Percentiles rank a stretch among this genome's conserved stretches.
Evolutionary conservation across 2,113 vertebrate species (phyloP).

Genomic region (Phalacrocorax pelagicus): DNA sequence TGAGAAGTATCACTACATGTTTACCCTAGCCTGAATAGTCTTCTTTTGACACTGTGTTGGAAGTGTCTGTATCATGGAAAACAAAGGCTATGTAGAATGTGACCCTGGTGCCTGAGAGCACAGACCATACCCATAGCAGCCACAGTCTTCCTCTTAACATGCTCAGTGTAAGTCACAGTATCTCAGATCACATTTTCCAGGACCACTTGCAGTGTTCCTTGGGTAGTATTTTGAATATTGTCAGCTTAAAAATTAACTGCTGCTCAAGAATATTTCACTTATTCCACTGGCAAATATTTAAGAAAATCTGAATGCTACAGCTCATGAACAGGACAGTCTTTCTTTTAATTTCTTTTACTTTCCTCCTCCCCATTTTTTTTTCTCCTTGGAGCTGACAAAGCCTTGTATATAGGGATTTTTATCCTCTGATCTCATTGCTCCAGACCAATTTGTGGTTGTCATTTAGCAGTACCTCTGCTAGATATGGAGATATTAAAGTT

Average conservation of each 20-base stretch:
- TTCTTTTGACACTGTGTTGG: neutral
- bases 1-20: neutral
- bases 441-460: neutral
- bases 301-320: neutral
- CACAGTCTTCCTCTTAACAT: neutral
- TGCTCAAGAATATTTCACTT: neutral
- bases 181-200: neutral
- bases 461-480: neutral
- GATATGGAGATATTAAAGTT: neutral
- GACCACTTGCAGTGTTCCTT: neutral
- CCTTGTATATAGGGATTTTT: neutral
- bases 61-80: neutral
- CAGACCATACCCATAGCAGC: neutral
- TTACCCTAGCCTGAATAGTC: neutral
- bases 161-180: neutral
- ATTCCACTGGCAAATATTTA: neutral
- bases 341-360: neutral
- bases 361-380: neutral
- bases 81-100: neutral
- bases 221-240: neutral
- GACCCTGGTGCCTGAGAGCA: neutral
- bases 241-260: neutral
- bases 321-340: neutral
- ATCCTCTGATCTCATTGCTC: neutral
- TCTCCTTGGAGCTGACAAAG: neutral